A percentile compares a stretch with the other conserved stretches of the same genome.
Evolutionary conservation across 2,888 invertebrate species (phyloP).

Genomic region (Eurois occulta): DNA sequence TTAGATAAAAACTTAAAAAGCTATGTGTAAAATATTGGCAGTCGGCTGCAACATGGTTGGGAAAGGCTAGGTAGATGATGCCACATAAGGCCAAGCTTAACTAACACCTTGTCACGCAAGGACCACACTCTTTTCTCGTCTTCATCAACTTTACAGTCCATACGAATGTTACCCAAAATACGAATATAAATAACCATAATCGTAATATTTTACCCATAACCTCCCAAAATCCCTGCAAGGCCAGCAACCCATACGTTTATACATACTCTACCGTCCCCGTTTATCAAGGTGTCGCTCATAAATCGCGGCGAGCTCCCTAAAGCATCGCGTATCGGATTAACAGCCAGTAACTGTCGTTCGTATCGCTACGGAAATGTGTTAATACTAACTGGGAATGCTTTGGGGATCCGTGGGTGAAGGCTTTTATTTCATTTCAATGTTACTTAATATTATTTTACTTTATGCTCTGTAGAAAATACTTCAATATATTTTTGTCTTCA

Average conservation of each 20-base stretch:
- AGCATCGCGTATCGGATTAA: constrained; percentile 81
- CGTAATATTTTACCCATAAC: constrained; percentile 43
- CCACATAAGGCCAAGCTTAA: background rate
- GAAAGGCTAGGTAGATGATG: background rate
- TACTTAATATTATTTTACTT: too few species aligned
- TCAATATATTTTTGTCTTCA: background rate
- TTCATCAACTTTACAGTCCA: background rate
- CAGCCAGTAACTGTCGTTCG: constrained; percentile 74
- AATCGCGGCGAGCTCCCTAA: constrained; percentile 78
- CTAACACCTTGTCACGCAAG: background rate
- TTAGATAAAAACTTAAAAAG: background rate
- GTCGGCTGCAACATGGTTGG: background rate
- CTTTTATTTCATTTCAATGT: background rate
- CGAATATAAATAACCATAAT: constrained; percentile 24
- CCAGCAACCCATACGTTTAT: constrained; percentile 34
- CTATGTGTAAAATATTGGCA: background rate
- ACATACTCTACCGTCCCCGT: constrained; percentile 61
- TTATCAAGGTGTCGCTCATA: constrained; percentile 78
- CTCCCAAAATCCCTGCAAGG: constrained; percentile 40
- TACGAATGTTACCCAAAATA: background rate
- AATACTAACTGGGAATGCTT: constrained; percentile 72
- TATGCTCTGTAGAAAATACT: background rate
- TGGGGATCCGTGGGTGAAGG: constrained; percentile 43
- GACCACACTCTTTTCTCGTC: background rate
- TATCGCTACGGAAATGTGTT: constrained; percentile 78